phyloP scores from a whole-genome alignment of 2,888 invertebrate genomes.

The Nemoura dubitans region DNA sequence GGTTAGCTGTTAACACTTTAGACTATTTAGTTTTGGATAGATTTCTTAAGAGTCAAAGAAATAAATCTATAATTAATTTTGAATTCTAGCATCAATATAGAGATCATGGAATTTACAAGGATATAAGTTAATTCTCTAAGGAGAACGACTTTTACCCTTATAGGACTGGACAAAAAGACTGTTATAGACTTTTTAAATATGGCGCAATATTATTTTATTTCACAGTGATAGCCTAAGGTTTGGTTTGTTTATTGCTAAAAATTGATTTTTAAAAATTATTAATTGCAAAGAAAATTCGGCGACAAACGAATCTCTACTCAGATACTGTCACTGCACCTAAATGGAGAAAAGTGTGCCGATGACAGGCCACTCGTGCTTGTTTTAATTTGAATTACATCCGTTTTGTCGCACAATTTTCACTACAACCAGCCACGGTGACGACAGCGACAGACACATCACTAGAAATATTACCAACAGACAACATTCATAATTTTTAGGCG shows the following conservation, averaged over 20 bases:
- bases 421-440: constrained; percentile 15
- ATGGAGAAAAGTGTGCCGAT: no score
- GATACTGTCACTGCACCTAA: not conserved
- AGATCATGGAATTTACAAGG: no score
- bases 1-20: no score
- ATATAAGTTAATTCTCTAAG: no score
- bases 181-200: not conserved
- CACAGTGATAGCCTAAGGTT: constrained; percentile 40
- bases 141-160: no score
- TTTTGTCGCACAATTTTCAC: constrained; percentile 21
- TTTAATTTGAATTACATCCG: not conserved
- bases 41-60: no score
- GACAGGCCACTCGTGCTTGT: not conserved
- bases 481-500: constrained; percentile 40
- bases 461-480: constrained; percentile 41
- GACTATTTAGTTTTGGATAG: no score
- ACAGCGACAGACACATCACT: constrained; percentile 21
- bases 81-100: no score
- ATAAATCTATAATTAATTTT: no score
- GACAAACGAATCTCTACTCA: not conserved
- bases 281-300: constrained; percentile 23
- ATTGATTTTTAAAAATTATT: constrained; percentile 39
- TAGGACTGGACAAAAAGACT: no score
- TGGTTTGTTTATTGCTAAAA: constrained; percentile 41
- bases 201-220: constrained; percentile 42